These are phyloP conservation scores for Bombus confusus DNA, from an alignment of 1,140 invertebrate species.

Conservation along the genomic window DNA sequence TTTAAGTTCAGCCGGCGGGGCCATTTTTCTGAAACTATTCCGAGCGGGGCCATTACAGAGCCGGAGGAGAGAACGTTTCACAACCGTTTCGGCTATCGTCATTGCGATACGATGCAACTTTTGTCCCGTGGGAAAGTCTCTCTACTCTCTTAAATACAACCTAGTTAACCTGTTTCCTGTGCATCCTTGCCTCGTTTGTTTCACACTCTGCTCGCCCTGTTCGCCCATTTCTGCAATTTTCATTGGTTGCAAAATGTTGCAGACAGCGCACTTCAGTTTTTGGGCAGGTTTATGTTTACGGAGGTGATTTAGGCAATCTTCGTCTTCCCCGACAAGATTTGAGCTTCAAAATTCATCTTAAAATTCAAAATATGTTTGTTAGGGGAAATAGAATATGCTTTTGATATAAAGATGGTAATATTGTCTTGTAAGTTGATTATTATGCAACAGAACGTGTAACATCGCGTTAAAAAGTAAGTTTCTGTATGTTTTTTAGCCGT, in stretches of 20 bases:
- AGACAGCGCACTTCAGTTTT: background rate
- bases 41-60: constrained; percentile 72
- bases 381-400: no score
- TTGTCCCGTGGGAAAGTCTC: constrained; percentile 65
- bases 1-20: constrained; percentile 72
- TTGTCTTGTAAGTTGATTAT: no score
- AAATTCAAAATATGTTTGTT: no score
- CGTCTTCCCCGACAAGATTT: background rate
- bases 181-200: constrained; percentile 12
- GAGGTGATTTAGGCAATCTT: background rate
- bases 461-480: no score
- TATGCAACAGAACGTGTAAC: no score
- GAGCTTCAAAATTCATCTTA: no score
- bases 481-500: no score
- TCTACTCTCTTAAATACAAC: constrained; percentile 41
- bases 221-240: background rate
- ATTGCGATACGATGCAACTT: constrained; percentile 73
- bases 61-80: constrained; percentile 68
- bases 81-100: constrained; percentile 63
- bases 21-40: constrained; percentile 78
- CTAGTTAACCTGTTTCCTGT: constrained; percentile 28
- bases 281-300: background rate
- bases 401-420: no score
- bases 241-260: background rate
- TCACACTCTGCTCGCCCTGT: background rate